Evolutionary conservation across 30 jellyfish, hydroid and myxozoan genomes (phyloP), one percentile per base, ranked within the genome.

Genomic region (Turritopsis dohrnii): DNA sequence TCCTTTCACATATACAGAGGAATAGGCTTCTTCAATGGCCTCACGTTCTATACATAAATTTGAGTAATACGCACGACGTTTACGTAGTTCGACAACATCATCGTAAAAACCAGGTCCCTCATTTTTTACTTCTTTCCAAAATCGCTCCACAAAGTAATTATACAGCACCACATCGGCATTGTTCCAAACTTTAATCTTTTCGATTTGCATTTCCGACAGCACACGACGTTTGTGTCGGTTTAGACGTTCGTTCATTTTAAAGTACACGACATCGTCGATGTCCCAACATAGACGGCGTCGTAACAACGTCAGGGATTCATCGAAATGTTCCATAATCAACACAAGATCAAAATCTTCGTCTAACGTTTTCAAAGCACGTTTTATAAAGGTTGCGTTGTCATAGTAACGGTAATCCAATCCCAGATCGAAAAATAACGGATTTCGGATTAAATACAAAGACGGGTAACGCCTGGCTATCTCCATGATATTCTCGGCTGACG

Each of bases 241-340:
- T 85, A 94, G 90, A 83, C 99, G 86, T 88, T 94, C 99, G 82
- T 94, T 94, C 88, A 90, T 85, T 86, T 89, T 94, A 86, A 94
- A 94, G 52, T 80, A 94, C 9, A 94, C 97, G 25, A 94, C 97
- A 71, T 94, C 99, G 83, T 94, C 99, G 21, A 88, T 86, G 27
- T 82, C 72, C 99, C 99, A 94, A 80, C 99, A 88, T 24, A 94
- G 82, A 83, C 96, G 89, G 90, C 99, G 90, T 79, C 90, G 95
- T 82, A 94, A 83, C 54, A 94, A 72, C 52, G 93, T 89, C 89
- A 94, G 81, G 25, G 99, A 94, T 86, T 94, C 99, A 85, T 94
- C 99, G 60, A 94, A 94, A 81, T 94, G 95, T 73, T 94, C 99
- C 96, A 86, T 94, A 88, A 94, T 83, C 82, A 94, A 65, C 21